Evolutionary conservation across 2,888 invertebrate species (phyloP), one percentile per base, ranked within the genome.

Genomic region (Pemphredon lugubris): DNA sequence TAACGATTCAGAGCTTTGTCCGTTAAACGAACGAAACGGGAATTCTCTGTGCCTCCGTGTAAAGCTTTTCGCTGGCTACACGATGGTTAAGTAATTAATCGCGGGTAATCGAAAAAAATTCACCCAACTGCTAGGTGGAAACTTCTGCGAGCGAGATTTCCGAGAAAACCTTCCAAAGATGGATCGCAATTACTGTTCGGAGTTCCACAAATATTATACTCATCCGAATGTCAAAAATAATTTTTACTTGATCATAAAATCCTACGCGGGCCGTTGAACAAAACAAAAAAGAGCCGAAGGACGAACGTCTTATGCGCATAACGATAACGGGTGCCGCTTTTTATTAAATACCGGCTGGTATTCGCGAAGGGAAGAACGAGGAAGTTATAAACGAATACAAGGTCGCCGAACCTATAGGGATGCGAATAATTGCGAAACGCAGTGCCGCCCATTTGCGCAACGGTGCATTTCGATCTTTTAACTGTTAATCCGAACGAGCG

Each of bases 401-500:
- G 16, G 16, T 16, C 40, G 11, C 2, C 6, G 40, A 40, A 40
- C 1, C 16, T 16, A 14, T 1, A n/a, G 16, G 7, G 14, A 45
- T 5, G 18, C 45, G 26, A 63, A 60, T 66, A 73, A 63, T 68
- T 45, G 59, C 51, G 23, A 57, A 57, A 47, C 21, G 16, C 37
- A n/a, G n/a, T 2, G 26, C 23, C 34, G 26, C 34, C 21, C 55
- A 54, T 59, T 68, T 54, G 34, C 26, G 53, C 59, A 39, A 58
- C 48, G 59, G n/a, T 23, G 48, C 20, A 14, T 44, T 61, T 65
- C 61, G 66, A 74, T 63, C 66, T 66, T 60, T 75, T 74, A 66
- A 66, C 65, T 55, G 66, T 71, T 60, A 74, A 74, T 67, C 51
- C 61, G 44, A 65, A 53, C 50, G 61, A 30, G 37, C 32, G 51